Conservation (phyloP, 2,113 vertebrate genomes). For the Pseudorectes ferrugineus region DNA sequence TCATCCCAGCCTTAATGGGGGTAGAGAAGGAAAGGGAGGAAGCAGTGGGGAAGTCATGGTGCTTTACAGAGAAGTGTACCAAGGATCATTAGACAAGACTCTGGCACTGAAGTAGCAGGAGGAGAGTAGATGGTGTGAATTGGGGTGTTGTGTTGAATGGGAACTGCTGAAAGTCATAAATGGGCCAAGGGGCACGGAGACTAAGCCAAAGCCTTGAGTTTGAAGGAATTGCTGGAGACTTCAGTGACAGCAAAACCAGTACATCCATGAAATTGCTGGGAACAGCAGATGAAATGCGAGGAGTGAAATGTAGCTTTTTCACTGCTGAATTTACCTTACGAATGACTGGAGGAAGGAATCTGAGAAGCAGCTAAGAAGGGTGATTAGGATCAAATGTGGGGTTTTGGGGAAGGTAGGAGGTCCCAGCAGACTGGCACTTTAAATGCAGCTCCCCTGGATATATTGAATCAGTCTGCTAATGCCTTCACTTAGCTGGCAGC, state of each 20-base stretch:
- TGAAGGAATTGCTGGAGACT: not conserved
- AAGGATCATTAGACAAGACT: not conserved
- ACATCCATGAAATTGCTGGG: not conserved
- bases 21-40: not conserved
- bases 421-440: not conserved
- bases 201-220: not conserved
- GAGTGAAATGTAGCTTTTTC: not conserved
- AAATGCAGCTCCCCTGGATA: not conserved
- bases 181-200: not conserved
- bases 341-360: not conserved
- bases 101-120: not conserved
- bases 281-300: not conserved
- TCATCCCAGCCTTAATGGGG: not conserved
- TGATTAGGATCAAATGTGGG: not conserved
- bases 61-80: not conserved
- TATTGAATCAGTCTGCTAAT: not conserved
- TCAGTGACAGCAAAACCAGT: not conserved
- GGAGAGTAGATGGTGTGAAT: not conserved
- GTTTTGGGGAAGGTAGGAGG: not conserved
- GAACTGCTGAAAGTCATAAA: not conserved
- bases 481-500: not conserved
- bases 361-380: not conserved
- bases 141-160: not conserved
- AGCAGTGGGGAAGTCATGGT: not conserved
- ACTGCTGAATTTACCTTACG: not conserved